A percentile compares a stretch with the other conserved stretches of the same genome.
Evolutionary conservation across 2,888 invertebrate genomes (phyloP).

Genomic region (Microdon myrmicae): DNA sequence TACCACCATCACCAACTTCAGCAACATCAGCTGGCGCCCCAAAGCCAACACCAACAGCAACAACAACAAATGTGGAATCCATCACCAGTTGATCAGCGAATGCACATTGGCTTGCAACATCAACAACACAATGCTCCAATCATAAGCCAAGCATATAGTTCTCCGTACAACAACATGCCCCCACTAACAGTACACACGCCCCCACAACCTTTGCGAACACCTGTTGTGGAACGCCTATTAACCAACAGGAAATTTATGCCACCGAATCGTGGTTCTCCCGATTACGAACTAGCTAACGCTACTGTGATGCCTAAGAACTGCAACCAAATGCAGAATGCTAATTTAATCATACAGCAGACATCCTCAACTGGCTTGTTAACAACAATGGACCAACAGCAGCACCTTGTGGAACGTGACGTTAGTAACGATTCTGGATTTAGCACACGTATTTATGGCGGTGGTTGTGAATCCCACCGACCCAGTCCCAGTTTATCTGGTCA

Average conservation of each 20-base stretch:
- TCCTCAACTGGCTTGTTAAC: constrained; percentile 19
- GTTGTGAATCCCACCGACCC: constrained; percentile 73
- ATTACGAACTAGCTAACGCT: constrained; percentile 28
- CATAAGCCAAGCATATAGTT: constrained; percentile 35
- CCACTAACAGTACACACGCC: constrained; percentile 36
- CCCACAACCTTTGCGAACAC: constrained; percentile 29
- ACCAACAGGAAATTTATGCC: constrained; percentile 46
- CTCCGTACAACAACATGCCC: constrained; percentile 41
- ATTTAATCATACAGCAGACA: constrained; percentile 41
- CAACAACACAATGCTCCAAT: constrained; percentile 13
- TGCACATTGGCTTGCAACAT: constrained; percentile 19
- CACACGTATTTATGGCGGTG: constrained; percentile 81
- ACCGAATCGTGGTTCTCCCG: constrained; percentile 30
- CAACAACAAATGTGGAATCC: constrained; percentile 29
- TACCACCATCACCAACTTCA: constrained; percentile 32
- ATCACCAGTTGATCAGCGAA: constrained; percentile 20
- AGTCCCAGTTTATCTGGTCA: constrained; percentile 78
- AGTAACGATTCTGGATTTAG: constrained; percentile 89
- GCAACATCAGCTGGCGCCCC: constrained; percentile 22
- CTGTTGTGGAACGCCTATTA: constrained; percentile 29
- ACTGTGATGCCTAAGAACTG: constrained; percentile 37
- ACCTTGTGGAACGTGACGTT: constrained; percentile 71
- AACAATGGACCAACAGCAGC: constrained; percentile 50
- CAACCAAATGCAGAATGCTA: constrained; percentile 39
- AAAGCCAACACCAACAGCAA: constrained; percentile 23